Evolutionary conservation across 1,140 invertebrate species (phyloP).

Genomic region (Trichonephila inaurata): DNA sequence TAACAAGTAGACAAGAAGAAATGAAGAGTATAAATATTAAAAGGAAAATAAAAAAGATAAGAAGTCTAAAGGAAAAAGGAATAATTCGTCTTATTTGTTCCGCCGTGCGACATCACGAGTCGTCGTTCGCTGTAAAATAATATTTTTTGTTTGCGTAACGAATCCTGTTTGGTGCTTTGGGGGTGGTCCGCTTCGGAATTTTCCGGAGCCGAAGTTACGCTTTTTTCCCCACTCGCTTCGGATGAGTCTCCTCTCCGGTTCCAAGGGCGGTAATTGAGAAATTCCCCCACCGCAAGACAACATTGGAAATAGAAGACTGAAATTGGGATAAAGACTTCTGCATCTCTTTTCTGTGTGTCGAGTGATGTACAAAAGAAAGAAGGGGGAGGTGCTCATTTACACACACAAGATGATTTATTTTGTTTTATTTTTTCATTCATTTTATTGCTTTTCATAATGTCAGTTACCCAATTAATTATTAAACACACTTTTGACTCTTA

Average conservation of each 20-base stretch:
- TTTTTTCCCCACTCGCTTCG: slow-evolving; percentile 9
- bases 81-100: slow-evolving; percentile 26
- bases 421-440: background rate
- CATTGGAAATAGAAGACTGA: background rate
- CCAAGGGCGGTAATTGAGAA: background rate
- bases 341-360: background rate
- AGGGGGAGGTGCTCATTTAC: too few relatives aligned
- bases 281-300: background rate
- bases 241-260: background rate
- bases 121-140: slow-evolving; percentile 12
- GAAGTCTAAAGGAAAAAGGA: background rate
- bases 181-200: slow-evolving; percentile 50
- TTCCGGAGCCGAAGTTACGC: slow-evolving; percentile 8
- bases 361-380: background rate
- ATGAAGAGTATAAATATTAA: background rate
- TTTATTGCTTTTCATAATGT: background rate
- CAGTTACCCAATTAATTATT: too few relatives aligned
- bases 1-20: background rate
- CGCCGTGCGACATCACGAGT: background rate
- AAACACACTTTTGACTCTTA: too few relatives aligned
- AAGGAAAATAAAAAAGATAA: background rate
- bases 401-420: too few relatives aligned
- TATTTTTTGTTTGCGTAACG: slow-evolving; percentile 51
- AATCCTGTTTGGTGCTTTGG: background rate
- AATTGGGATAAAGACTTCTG: background rate